These are phyloP conservation scores for Misgurnus anguillicaudatus DNA, from an alignment of 2,113 vertebrate genomes.

Conservation along the genomic window DNA sequence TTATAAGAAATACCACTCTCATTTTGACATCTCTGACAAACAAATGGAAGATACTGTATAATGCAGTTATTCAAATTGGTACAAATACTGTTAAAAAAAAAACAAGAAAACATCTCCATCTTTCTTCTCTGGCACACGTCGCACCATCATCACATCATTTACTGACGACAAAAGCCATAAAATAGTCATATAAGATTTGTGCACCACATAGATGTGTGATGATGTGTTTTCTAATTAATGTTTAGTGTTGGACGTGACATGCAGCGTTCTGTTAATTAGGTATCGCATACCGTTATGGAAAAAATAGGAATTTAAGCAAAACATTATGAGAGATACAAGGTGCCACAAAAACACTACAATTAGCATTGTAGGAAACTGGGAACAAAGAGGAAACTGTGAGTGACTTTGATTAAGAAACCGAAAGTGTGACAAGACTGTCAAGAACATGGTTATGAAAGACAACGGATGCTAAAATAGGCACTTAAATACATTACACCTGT, in stretches of 20 bases:
- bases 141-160: not conserved
- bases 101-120: not conserved
- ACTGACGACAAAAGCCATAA: conserved; percentile 25
- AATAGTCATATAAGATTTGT: conserved; percentile 16
- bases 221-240: conserved; percentile 18
- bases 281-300: conserved; percentile 27
- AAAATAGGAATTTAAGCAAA: not conserved
- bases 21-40: not conserved
- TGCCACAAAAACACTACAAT: conserved; percentile 38
- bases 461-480: not conserved
- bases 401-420: conserved; percentile 20
- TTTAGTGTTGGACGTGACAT: not conserved
- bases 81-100: conserved; percentile 29
- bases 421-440: not conserved
- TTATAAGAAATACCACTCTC: conserved; percentile 10
- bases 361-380: not conserved
- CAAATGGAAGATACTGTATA: conserved; percentile 3
- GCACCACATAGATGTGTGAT: not conserved
- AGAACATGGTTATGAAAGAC: not conserved
- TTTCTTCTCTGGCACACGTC: not conserved
- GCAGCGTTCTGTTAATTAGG: conserved; percentile 51
- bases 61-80: conserved; percentile 14
- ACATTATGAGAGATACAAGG: conserved; percentile 17
- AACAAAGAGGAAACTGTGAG: not conserved
- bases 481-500: not conserved